Conservation (phyloP, 2,113 vertebrate genomes). For the Mesembrinibis cayennensis region DNA sequence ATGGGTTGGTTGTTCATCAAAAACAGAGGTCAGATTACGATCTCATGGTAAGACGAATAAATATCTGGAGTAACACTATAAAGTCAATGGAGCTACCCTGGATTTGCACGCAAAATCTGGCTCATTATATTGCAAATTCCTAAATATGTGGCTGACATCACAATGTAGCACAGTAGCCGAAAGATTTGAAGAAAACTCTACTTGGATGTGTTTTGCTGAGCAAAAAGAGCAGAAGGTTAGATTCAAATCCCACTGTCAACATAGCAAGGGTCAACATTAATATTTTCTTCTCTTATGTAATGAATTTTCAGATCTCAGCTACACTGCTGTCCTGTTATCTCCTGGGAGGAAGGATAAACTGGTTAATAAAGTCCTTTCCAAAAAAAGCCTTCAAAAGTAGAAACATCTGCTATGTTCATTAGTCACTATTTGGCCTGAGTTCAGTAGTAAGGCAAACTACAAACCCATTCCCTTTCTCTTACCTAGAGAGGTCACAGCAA, state of each 20-base stretch:
- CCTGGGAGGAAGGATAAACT: conserved; percentile 55
- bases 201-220: not conserved
- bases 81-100: not conserved
- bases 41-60: not conserved
- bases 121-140: not conserved
- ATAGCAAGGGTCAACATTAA: not conserved
- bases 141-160: not conserved
- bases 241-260: conserved; percentile 4
- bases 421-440: conserved; percentile 45
- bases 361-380: conserved; percentile 34
- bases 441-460: conserved; percentile 27
- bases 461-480: not conserved
- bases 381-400: conserved; percentile 49
- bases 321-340: conserved; percentile 2
- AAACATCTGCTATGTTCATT: conserved; percentile 65
- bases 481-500: conserved; percentile 1
- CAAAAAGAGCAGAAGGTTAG: not conserved
- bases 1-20: not conserved
- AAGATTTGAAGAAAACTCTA: not conserved
- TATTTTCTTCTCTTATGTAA: conserved; percentile 32
- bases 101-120: not conserved
- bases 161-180: not conserved
- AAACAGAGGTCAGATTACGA: not conserved
- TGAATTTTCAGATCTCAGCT: conserved; percentile 42
- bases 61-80: not conserved